Conservation (phyloP, 2,888 invertebrate genomes). For the Phania funesta region DNA sequence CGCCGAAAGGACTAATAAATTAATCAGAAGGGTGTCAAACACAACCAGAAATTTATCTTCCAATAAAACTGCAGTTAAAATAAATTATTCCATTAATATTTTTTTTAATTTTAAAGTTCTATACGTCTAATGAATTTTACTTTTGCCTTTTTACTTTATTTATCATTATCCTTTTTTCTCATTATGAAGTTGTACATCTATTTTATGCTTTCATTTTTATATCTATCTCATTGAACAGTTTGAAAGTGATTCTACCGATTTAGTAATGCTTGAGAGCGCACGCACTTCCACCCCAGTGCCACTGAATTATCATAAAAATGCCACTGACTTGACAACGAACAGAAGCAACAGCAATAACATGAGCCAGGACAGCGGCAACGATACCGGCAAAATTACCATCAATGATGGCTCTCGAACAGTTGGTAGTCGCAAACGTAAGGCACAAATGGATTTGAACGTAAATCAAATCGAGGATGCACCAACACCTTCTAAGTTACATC, state of each 20-base stretch:
- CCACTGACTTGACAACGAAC: conserved; percentile 66
- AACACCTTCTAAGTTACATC: conserved; percentile 57
- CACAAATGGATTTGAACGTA: conserved; percentile 57
- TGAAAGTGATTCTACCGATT: conserved; percentile 73
- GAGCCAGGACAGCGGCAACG: conserved; percentile 69
- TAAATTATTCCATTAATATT: too few relatives aligned
- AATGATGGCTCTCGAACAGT: conserved; percentile 25
- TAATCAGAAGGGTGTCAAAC: too few relatives aligned
- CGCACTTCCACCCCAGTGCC: conserved; percentile 74
- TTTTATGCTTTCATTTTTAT: background rate
- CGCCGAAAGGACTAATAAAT: too few relatives aligned
- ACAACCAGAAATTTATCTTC: too few relatives aligned
- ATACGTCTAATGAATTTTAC: too few relatives aligned
- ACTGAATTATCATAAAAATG: conserved; percentile 74
- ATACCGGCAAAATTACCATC: conserved; percentile 50
- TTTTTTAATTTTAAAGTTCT: too few relatives aligned
- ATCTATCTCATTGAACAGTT: conserved; percentile 70
- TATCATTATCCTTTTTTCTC: too few relatives aligned
- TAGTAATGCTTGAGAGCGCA: conserved; percentile 69
- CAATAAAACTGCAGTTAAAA: too few relatives aligned
- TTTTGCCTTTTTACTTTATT: too few relatives aligned
- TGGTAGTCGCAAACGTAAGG: conserved; percentile 62
- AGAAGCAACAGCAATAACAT: conserved; percentile 43
- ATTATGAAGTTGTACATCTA: too few relatives aligned
- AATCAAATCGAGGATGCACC: conserved; percentile 53